Evolutionary conservation across 2,797 vertebrate species (phyloP).

Genomic region (Notolabrus celidotus): DNA sequence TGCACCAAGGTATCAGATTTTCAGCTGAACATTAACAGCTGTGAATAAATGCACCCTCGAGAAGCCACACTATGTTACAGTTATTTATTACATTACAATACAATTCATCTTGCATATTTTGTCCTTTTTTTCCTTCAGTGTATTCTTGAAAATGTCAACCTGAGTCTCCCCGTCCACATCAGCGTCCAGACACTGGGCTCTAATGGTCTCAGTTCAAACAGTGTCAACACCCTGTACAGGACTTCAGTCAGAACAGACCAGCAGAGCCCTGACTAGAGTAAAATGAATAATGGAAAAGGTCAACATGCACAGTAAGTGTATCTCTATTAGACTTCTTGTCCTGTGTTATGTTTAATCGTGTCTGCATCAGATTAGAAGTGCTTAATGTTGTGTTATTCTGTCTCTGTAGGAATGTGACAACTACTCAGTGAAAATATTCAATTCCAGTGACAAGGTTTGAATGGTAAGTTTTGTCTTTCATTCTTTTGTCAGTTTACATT

Average conservation of each 20-base stretch:
- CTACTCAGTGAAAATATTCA: slow-evolving; percentile 25
- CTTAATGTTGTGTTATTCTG: not conserved
- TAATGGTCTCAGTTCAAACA: slow-evolving; percentile 72
- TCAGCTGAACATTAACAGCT: not conserved
- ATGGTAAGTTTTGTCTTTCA: slow-evolving; percentile 31
- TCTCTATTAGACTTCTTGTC: not conserved
- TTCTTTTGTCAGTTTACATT: not conserved
- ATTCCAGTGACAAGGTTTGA: slow-evolving; percentile 17
- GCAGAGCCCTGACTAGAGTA: slow-evolving; percentile 9
- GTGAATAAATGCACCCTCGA: not conserved
- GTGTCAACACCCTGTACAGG: slow-evolving; percentile 41
- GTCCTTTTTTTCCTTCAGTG: slow-evolving; percentile 54
- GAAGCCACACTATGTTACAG: not conserved
- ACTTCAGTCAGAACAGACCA: slow-evolving; percentile 20
- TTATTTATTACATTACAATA: too few species aligned
- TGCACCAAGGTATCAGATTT: slow-evolving; percentile 70
- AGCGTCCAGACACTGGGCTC: slow-evolving; percentile 71
- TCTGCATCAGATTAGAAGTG: not conserved
- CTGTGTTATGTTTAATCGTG: too few species aligned
- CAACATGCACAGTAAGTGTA: slow-evolving; percentile 34
- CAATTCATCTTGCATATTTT: not conserved
- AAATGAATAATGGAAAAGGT: slow-evolving; percentile 2
- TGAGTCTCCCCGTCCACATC: slow-evolving; percentile 66
- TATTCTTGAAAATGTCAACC: slow-evolving; percentile 71
- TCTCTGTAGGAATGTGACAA: slow-evolving; percentile 12